These are phyloP conservation scores for Lasiommata megera DNA, from an alignment of 2,888 invertebrate genomes.

Conservation along the genomic window DNA sequence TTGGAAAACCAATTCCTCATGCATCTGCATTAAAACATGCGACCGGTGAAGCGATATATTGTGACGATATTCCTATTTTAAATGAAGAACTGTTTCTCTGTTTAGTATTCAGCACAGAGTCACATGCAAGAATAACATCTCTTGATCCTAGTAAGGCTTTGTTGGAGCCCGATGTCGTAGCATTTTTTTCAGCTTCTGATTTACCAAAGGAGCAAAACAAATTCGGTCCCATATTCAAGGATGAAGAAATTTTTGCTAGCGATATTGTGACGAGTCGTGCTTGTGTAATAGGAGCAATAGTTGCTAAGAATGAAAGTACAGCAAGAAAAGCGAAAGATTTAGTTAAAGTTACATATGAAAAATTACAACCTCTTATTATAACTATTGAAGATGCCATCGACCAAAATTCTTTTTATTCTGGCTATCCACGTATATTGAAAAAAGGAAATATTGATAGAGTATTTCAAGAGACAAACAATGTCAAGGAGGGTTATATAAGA, in stretches of 20 bases:
- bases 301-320: constrained; percentile 87
- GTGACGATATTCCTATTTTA: constrained; percentile 90
- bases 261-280: constrained; percentile 88
- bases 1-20: constrained; percentile 91
- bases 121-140: constrained; percentile 89
- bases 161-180: constrained; percentile 87
- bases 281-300: constrained; percentile 89
- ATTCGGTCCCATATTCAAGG: constrained; percentile 87
- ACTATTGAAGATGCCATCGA: constrained; percentile 93
- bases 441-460: constrained; percentile 86
- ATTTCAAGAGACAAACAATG: constrained; percentile 84
- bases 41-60: constrained; percentile 94
- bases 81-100: constrained; percentile 89
- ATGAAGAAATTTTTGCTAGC: constrained; percentile 91
- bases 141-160: constrained; percentile 90
- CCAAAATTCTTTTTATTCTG: constrained; percentile 84
- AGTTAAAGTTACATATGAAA: constrained; percentile 90
- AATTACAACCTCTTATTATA: constrained; percentile 88
- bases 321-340: constrained; percentile 90
- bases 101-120: constrained; percentile 88
- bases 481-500: constrained; percentile 85
- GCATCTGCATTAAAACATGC: constrained; percentile 93
- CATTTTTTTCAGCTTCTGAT: constrained; percentile 89
- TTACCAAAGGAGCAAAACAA: constrained; percentile 83
- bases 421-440: constrained; percentile 74